These are phyloP conservation scores for Bettongia penicillata DNA, from an alignment of 2,113 vertebrate genomes.

Conservation along the genomic window DNA sequence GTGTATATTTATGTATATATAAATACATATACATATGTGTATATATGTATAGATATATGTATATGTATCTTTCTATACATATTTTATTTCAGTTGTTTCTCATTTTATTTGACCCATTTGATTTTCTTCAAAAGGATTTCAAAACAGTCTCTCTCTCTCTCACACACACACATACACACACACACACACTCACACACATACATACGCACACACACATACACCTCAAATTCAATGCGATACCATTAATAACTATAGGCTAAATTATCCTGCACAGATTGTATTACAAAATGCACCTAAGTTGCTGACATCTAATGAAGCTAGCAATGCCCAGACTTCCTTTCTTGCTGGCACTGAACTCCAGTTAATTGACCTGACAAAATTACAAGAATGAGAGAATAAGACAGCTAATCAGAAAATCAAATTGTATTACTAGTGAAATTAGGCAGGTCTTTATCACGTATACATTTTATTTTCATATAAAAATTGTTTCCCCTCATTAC, in stretches of 20 bases:
- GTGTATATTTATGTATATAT: too few relatives aligned
- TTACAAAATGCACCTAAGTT: constrained; percentile 76
- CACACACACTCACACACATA: too few relatives aligned
- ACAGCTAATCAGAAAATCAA: constrained; percentile 91
- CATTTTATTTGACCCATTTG: constrained; percentile 51
- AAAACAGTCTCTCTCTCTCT: background rate
- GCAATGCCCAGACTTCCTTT: constrained; percentile 67
- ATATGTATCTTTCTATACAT: background rate
- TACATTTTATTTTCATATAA: background rate
- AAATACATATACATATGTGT: too few relatives aligned
- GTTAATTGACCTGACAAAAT: constrained; percentile 93
- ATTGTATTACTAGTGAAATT: constrained; percentile 88
- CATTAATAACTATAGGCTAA: constrained; percentile 61
- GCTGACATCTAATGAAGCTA: constrained; percentile 78
- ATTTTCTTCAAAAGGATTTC: constrained; percentile 59
- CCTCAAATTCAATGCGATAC: constrained; percentile 26
- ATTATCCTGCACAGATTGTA: constrained; percentile 76
- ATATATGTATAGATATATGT: too few relatives aligned
- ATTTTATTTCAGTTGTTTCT: background rate
- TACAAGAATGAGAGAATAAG: constrained; percentile 90
- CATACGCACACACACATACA: background rate
- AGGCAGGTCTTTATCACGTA: constrained; percentile 69
- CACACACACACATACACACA: too few relatives aligned
- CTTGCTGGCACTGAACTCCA: constrained; percentile 78
- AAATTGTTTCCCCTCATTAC: constrained; percentile 61